A percentile compares a stretch with the other conserved stretches of the same genome.
phyloP scores from a whole-genome alignment of 2,797 vertebrate species.

The Sternarchorhynchus goeldii region DNA sequence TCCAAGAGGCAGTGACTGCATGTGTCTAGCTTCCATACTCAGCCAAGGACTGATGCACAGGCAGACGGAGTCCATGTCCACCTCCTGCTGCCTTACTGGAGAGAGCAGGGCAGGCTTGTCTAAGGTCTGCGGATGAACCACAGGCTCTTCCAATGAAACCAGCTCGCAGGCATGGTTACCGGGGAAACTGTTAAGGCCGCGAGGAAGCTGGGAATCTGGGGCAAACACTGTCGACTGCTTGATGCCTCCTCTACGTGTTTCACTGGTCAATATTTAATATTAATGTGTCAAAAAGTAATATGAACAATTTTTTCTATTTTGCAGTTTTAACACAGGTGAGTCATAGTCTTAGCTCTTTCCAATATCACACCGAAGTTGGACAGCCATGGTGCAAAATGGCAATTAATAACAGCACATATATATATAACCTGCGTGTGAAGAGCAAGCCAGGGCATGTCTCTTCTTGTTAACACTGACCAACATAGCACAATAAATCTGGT shows the following conservation, averaged over 20 bases:
- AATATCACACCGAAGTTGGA: neutral
- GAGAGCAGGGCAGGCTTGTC: constrained; percentile 65
- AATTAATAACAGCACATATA: constrained; percentile 26
- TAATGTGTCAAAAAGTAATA: too few species aligned
- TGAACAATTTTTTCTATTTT: too few species aligned
- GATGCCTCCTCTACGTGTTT: too few species aligned
- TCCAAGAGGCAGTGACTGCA: constrained; percentile 44
- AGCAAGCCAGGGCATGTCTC: neutral
- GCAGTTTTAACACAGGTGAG: too few species aligned
- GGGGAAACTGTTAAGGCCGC: constrained; percentile 31
- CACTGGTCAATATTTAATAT: too few species aligned
- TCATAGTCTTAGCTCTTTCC: too few species aligned
- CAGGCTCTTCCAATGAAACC: constrained; percentile 26
- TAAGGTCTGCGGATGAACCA: constrained; percentile 64
- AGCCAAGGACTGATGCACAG: constrained; percentile 74
- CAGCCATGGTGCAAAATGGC: neutral
- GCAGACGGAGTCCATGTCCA: constrained; percentile 79
- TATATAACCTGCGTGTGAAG: constrained; percentile 4
- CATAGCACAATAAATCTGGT: constrained; percentile 27
- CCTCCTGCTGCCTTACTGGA: constrained; percentile 59
- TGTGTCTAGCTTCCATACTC: constrained; percentile 58
- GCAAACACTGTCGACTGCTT: constrained; percentile 33
- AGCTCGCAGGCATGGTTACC: constrained; percentile 18
- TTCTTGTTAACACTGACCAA: constrained; percentile 3
- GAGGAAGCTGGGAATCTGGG: constrained; percentile 63